A percentile compares a stretch with the other conserved stretches of the same genome.
Evolutionary conservation across 2,888 invertebrate genomes (phyloP).

Genomic region (Heliconius erato): DNA sequence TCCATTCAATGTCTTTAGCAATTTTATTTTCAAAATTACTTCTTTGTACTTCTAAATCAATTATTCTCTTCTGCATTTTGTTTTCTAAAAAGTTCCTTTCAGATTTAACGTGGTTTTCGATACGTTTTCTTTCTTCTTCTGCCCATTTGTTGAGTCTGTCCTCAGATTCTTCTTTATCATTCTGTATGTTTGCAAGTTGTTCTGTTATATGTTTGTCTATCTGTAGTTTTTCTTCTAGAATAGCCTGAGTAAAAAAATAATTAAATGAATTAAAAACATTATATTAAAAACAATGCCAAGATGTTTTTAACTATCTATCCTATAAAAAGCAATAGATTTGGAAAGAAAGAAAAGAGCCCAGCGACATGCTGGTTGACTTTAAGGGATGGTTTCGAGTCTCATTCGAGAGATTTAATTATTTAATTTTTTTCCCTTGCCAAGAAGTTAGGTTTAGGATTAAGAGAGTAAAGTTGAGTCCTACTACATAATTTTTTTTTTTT

Average conservation of each 20-base stretch:
- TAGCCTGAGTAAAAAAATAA: slow-evolving; percentile 41
- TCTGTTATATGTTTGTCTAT: slow-evolving; percentile 58
- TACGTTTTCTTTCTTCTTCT: slow-evolving; percentile 64
- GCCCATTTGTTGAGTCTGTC: slow-evolving; percentile 61
- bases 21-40: slow-evolving; percentile 59
- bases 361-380: too few species aligned
- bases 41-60: slow-evolving; percentile 62
- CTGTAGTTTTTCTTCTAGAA: slow-evolving; percentile 51
- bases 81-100: slow-evolving; percentile 60
- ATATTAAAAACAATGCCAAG: too few species aligned
- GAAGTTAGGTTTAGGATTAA: too few species aligned
- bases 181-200: slow-evolving; percentile 62
- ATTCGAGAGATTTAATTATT: too few species aligned
- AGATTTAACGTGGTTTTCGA: slow-evolving; percentile 62
- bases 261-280: too few species aligned
- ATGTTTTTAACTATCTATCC: too few species aligned
- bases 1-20: slow-evolving; percentile 57
- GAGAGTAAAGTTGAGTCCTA: too few species aligned
- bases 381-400: too few species aligned
- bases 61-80: slow-evolving; percentile 60
- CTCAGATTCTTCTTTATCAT: slow-evolving; percentile 58
- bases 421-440: too few species aligned
- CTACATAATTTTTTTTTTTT: too few species aligned
- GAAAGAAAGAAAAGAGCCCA: too few species aligned
- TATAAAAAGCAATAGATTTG: too few species aligned